Conservation (phyloP, 2,888 invertebrate species). For the Agonum fuliginosum region DNA sequence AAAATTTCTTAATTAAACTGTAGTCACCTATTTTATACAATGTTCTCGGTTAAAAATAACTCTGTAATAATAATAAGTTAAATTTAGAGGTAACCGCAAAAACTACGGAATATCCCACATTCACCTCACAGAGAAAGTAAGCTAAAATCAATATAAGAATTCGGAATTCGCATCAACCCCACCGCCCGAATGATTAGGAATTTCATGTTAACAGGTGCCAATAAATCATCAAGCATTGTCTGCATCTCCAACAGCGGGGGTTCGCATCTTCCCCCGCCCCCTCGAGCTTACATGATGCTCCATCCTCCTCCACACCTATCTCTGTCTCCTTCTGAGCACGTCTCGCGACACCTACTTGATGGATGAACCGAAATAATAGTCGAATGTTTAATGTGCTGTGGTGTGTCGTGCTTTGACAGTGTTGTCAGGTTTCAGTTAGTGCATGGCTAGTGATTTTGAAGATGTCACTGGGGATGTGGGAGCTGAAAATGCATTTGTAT, state of each 20-base stretch:
- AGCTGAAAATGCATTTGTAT: neutral
- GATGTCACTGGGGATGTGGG: neutral
- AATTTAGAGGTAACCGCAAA: too few species aligned
- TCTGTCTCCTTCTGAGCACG: neutral
- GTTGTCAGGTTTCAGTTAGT: conserved; percentile 26
- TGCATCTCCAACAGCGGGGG: conserved; percentile 8
- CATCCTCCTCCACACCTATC: neutral
- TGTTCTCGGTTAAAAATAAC: too few species aligned
- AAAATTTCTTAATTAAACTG: too few species aligned
- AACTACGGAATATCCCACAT: neutral
- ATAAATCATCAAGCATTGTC: conserved; percentile 65
- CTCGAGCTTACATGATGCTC: conserved; percentile 4
- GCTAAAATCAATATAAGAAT: conserved; percentile 7
- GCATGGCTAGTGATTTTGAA: conserved; percentile 26
- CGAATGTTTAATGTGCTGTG: conserved; percentile 46
- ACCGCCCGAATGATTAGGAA: conserved; percentile 62
- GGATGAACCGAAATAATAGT: conserved; percentile 53
- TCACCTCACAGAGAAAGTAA: neutral
- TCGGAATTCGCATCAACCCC: neutral
- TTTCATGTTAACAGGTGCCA: conserved; percentile 66
- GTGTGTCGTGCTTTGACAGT: conserved; percentile 23
- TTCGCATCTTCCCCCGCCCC: neutral
- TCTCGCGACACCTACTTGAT: conserved; percentile 48
- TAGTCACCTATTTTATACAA: too few species aligned
- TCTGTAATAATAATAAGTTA: too few species aligned